Conservation (phyloP, 2,113 vertebrate genomes). For the Coreoperca whiteheadi region DNA sequence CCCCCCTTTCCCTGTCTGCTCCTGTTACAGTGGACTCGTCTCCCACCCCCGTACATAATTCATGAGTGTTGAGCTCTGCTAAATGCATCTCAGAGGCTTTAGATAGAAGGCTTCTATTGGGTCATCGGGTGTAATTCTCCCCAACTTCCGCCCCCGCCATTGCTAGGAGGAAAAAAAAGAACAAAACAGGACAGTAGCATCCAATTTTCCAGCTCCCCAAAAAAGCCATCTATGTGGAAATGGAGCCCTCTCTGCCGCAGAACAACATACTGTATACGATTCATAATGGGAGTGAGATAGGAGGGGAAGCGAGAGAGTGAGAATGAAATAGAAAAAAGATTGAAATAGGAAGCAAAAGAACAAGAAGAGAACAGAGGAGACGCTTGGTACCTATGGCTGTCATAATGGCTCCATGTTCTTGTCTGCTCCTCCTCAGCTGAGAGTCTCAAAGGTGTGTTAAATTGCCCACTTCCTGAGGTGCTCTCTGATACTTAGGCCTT, state of each 20-base stretch:
- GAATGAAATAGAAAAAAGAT: conserved; percentile 36
- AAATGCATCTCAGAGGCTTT: conserved; percentile 68
- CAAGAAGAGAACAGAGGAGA: conserved; percentile 21
- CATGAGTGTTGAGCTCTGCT: conserved; percentile 72
- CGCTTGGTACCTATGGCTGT: conserved; percentile 39
- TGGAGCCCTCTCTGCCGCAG: conserved; percentile 61
- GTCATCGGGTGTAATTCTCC: conserved; percentile 61
- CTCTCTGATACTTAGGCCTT: conserved; percentile 59
- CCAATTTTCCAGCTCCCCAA: conserved; percentile 66
- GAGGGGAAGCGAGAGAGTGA: conserved; percentile 14
- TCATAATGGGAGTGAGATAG: conserved; percentile 57
- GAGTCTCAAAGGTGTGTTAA: conserved; percentile 65
- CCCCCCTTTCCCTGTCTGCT: conserved; percentile 14
- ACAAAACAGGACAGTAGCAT: conserved; percentile 54
- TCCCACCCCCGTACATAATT: conserved; percentile 73
- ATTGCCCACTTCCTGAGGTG: conserved; percentile 56
- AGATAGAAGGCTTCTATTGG: conserved; percentile 65
- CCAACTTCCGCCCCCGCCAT: conserved; percentile 38
- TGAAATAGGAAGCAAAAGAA: conserved; percentile 38
- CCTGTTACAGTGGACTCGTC: conserved; percentile 51
- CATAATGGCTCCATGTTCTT: conserved; percentile 57
- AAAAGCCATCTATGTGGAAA: conserved; percentile 81
- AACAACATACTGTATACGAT: conserved; percentile 66
- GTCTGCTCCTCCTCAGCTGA: conserved; percentile 37
- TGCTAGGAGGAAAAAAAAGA: background rate